A percentile compares a stretch with the other conserved stretches of the same genome.
Evolutionary conservation across 2,113 vertebrate species (phyloP).

Genomic region (Cheirogaleus medius): DNA sequence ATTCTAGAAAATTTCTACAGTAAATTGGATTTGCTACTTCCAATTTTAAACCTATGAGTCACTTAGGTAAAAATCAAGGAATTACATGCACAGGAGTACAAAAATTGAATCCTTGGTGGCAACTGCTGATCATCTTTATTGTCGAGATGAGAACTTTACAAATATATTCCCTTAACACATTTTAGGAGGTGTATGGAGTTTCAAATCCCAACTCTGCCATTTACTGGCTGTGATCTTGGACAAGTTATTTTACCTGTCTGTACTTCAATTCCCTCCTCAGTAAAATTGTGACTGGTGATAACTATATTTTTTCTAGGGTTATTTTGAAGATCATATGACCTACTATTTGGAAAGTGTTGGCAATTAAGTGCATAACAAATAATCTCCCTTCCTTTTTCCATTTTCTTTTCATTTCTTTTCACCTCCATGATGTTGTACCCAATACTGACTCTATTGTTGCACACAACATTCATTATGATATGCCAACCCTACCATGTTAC

Average conservation of each 20-base stretch:
- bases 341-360: not conserved
- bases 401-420: not conserved
- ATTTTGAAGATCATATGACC: not conserved
- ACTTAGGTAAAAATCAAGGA: not conserved
- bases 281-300: not conserved
- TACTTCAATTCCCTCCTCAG: not conserved
- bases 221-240: not conserved
- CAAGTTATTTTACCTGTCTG: not conserved
- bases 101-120: not conserved
- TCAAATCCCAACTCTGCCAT: not conserved
- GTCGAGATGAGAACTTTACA: not conserved
- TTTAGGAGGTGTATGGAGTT: not conserved
- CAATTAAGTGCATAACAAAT: not conserved
- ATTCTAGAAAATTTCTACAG: not conserved
- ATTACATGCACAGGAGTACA: not conserved
- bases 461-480: not conserved
- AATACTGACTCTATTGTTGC: not conserved
- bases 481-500: not conserved
- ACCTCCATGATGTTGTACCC: not conserved
- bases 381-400: not conserved
- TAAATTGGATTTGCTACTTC: not conserved
- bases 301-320: not conserved
- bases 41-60: not conserved
- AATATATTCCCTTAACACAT: not conserved
- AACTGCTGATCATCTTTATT: not conserved